Base-by-base conservation (phyloP, 1,140 invertebrate genomes). In the Caerostris darwini region DNA sequence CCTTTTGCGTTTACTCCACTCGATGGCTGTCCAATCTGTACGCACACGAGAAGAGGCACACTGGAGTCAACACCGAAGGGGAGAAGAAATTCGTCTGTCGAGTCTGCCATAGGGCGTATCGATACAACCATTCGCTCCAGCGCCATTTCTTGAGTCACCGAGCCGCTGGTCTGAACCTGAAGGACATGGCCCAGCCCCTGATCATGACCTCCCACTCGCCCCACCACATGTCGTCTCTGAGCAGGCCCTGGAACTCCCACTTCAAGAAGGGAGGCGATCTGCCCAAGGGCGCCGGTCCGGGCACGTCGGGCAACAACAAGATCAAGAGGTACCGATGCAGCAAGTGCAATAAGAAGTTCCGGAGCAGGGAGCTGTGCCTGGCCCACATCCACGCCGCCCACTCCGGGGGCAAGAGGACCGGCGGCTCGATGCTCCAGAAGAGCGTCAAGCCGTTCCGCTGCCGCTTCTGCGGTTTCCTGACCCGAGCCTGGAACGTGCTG, bases 1-100 rank as follows among this genome's bases (percentile, higher is more conserved):
- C 98, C 1, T 97, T 98, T 95, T 99, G 98, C 95, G 97, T 98
- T 71, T 99, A 98, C 95, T 97, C 98, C n/a, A 99, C 98, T 19
- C 97, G 98, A 90, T 97, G 98, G 95, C 96, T 99, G 92, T 98
- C 98, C 54, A 98, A 99, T 95, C 96, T 99, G 91, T 98, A 98
- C 96, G 97, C 98, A 54, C 98, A 99, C 96, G 98, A 99, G 95
- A 97, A 98, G 95, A 97, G 98, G 17, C 98, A 98, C 95, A 96
- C 96, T 3, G 97, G 97, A 61, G 69, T 96, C 57, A 95, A 90
- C 92, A 94, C 90, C 58, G 94, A 95, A 95, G 93, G 94, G 17
- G 95, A 95, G 61, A 95, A 95, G 71, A 95, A 94, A 88, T 96
- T 95, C 92, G 89, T 95, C 19, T 96, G 96, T 94, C 95, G 95